Evolutionary conservation across 2,888 invertebrate species (phyloP).

Genomic region (Hypena proboscidalis): DNA sequence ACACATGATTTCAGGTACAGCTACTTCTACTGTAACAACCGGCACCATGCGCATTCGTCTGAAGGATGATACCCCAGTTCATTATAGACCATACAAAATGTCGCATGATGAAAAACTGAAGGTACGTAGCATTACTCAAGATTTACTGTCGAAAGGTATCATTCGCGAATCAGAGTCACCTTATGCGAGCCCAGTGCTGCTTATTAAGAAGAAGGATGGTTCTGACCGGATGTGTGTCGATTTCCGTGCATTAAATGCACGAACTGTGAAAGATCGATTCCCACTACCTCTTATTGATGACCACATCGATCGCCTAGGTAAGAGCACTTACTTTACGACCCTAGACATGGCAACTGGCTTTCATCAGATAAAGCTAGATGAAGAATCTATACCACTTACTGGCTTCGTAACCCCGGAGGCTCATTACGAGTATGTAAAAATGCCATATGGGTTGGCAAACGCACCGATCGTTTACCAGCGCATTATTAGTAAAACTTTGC

Average conservation of each 20-base stretch:
- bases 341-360: conserved; percentile 5
- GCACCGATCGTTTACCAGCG: neutral
- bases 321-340: neutral
- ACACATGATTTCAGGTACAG: neutral
- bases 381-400: neutral
- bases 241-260: conserved; percentile 21
- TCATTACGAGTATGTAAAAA: conserved; percentile 6
- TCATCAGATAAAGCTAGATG: neutral
- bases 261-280: conserved; percentile 8
- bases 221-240: conserved; percentile 17
- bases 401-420: neutral
- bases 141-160: too few relatives aligned
- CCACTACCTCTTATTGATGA: neutral
- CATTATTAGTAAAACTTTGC: neutral
- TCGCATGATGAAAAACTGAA: conserved; percentile 3
- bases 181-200: conserved; percentile 3
- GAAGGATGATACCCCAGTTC: neutral
- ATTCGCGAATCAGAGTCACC: conserved; percentile 1
- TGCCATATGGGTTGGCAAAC: conserved; percentile 2
- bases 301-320: neutral
- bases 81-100: neutral
- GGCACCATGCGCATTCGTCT: neutral
- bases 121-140: neutral
- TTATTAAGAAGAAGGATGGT: conserved; percentile 2
- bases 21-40: neutral